phyloP scores from a whole-genome alignment of 30 jellyfish, hydroid and myxozoan genomes.

The Pelagia noctiluca region DNA sequence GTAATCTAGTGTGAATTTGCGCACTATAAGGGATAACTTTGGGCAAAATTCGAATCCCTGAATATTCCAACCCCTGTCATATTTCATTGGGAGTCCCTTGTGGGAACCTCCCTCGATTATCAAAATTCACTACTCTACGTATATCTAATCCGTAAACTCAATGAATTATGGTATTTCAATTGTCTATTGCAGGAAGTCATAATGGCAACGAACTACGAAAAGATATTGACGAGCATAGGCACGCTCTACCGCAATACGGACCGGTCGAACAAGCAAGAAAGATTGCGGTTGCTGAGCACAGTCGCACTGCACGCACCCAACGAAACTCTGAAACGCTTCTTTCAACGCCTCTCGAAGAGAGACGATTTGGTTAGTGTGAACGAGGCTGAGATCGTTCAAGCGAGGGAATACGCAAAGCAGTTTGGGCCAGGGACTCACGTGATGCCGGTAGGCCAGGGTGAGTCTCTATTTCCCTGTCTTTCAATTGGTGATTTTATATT shows the following conservation, averaged over 20 bases:
- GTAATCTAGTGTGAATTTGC: no score
- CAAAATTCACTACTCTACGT: no score
- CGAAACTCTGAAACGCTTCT: conserved; percentile 67
- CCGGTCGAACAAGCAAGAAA: conserved; percentile 64
- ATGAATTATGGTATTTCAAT: no score
- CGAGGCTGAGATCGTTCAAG: conserved; percentile 84
- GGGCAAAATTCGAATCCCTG: no score
- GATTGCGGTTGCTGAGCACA: conserved; percentile 71
- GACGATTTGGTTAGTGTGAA: conserved; percentile 73
- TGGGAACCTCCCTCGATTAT: no score
- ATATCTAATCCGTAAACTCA: no score
- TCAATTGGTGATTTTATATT: not conserved
- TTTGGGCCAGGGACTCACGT: conserved; percentile 84
- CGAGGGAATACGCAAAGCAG: conserved; percentile 85
- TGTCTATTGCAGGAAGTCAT: conserved; percentile 63
- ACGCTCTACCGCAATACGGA: conserved; percentile 60
- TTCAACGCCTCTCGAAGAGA: conserved; percentile 65
- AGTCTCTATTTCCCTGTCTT: not conserved
- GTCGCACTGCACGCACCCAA: conserved; percentile 87
- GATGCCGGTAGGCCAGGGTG: conserved; percentile 66
- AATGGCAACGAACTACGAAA: conserved; percentile 64
- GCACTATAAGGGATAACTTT: no score
- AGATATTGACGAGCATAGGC: conserved; percentile 69
- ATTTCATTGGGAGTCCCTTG: no score
- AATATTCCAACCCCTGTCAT: no score